Conservation (phyloP, 2,888 invertebrate genomes). For the Acleris emargana region DNA sequence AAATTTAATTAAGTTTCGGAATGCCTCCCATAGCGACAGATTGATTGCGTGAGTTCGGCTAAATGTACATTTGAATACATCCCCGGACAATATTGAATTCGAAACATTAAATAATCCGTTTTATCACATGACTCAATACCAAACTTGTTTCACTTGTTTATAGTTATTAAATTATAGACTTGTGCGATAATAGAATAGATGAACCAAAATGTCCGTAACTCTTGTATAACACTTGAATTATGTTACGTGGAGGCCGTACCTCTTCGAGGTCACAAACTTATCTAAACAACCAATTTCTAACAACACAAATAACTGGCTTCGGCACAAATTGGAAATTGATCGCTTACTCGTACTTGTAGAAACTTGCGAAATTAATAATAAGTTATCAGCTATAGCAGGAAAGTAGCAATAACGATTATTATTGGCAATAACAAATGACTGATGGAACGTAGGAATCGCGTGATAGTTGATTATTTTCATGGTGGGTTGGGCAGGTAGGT, state of each 20-base stretch:
- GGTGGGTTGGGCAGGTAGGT: constrained; percentile 58
- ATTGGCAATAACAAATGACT: constrained; percentile 29
- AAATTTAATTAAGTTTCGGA: constrained; percentile 23
- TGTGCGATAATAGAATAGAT: no score
- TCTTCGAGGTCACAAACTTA: not conserved
- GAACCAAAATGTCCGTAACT: no score
- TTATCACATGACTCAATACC: no score
- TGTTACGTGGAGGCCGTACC: not conserved
- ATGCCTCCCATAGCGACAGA: constrained; percentile 12
- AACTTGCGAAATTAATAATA: constrained; percentile 30
- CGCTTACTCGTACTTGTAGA: constrained; percentile 12
- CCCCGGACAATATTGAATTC: no score
- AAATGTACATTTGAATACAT: no score
- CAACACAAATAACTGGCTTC: constrained; percentile 19
- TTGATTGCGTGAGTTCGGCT: not conserved
- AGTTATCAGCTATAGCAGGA: constrained; percentile 13
- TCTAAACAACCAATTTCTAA: constrained; percentile 4
- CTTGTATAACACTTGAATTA: not conserved
- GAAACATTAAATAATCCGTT: no score
- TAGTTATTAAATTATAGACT: no score
- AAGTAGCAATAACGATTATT: constrained; percentile 18
- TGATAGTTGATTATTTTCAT: constrained; percentile 33
- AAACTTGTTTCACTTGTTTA: no score
- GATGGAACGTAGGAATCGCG: constrained; percentile 22
- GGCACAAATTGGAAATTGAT: constrained; percentile 13